Evolutionary conservation across 2,113 vertebrate species (phyloP).

Genomic region (Pelmatolapia mariae): DNA sequence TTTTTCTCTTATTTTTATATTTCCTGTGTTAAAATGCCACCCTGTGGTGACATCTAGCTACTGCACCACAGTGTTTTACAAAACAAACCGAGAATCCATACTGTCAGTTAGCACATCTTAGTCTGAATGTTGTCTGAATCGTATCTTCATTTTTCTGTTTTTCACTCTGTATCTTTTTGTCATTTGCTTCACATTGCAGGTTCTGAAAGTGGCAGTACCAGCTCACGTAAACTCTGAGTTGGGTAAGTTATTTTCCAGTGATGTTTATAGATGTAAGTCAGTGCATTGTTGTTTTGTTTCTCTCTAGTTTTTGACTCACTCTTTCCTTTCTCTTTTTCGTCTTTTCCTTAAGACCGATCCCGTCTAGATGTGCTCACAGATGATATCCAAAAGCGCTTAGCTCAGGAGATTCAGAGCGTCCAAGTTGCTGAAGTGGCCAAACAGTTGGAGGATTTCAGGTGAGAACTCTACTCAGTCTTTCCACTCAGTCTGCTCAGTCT

Average conservation of each 20-base stretch:
- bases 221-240: not conserved
- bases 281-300: not conserved
- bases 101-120: not conserved
- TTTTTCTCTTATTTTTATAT: not conserved
- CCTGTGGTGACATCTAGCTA: constrained; percentile 38
- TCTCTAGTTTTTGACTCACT: not conserved
- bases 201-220: constrained; percentile 48
- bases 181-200: constrained; percentile 12
- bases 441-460: constrained; percentile 87
- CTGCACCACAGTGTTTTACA: not conserved
- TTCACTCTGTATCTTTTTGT: not conserved
- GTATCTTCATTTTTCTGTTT: not conserved
- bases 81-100: not conserved
- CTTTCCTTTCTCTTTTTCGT: not conserved
- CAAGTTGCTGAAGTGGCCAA: constrained; percentile 65
- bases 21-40: constrained; percentile 48
- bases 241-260: constrained; percentile 34
- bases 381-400: constrained; percentile 69
- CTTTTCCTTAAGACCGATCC: constrained; percentile 70
- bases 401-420: constrained; percentile 64
- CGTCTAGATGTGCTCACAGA: constrained; percentile 78
- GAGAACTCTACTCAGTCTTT: not conserved
- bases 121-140: not conserved
- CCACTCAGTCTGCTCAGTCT: not conserved
- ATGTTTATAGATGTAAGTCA: not conserved